Evolutionary conservation across 1,140 invertebrate genomes (phyloP).

Genomic region (Popillia japonica): DNA sequence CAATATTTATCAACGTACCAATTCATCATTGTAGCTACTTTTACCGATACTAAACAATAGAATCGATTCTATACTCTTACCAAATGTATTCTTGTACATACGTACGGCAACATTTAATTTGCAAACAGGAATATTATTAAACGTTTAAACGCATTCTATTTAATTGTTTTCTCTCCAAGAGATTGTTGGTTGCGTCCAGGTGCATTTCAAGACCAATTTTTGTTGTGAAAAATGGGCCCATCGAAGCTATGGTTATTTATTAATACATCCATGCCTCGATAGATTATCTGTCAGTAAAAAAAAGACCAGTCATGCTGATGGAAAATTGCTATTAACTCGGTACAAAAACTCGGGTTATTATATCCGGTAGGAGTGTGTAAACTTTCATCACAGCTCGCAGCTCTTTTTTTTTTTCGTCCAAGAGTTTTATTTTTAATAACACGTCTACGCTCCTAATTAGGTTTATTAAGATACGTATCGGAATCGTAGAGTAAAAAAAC

Average conservation of each 20-base stretch:
- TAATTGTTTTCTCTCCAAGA: too few species aligned
- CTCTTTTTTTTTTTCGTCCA: too few species aligned
- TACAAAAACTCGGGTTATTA: conserved; percentile 17
- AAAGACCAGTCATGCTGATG: conserved; percentile 31
- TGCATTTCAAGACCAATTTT: not conserved
- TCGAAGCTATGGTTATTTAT: conserved; percentile 12
- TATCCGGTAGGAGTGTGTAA: not conserved
- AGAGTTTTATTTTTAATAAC: not conserved
- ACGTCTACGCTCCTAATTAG: not conserved
- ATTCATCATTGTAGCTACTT: not conserved
- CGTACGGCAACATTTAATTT: too few species aligned
- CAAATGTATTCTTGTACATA: too few species aligned
- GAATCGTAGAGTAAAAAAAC: too few species aligned
- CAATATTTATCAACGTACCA: not conserved
- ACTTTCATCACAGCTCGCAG: not conserved
- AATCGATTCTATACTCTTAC: too few species aligned
- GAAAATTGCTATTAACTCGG: conserved; percentile 30
- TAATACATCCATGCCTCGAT: conserved; percentile 25
- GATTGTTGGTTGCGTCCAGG: not conserved
- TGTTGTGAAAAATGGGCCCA: not conserved
- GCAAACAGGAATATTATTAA: too few species aligned
- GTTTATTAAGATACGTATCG: too few species aligned
- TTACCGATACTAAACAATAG: too few species aligned
- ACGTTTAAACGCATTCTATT: too few species aligned
- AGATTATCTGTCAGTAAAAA: conserved; percentile 28